These are phyloP conservation scores for Halictus ligatus DNA, from an alignment of 2,888 invertebrate species.

Conservation along the genomic window DNA sequence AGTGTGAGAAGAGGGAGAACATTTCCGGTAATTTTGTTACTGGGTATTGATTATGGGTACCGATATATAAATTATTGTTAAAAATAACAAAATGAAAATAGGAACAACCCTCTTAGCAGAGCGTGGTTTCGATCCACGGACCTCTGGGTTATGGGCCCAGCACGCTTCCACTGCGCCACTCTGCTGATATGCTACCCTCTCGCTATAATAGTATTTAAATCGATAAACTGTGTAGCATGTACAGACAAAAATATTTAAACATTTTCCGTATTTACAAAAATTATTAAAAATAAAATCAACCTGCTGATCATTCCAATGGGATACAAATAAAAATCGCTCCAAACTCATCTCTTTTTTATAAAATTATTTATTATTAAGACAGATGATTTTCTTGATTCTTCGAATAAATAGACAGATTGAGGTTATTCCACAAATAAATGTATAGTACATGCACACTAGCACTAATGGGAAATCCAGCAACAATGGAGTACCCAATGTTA, in stretches of 20 bases:
- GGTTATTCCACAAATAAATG: neutral
- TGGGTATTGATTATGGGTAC: neutral
- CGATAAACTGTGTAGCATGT: neutral
- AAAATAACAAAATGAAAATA: constrained; percentile 2
- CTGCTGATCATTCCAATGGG: too few species aligned
- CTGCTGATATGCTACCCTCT: constrained; percentile 43
- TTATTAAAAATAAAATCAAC: neutral
- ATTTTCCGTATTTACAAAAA: neutral
- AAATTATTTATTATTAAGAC: too few species aligned
- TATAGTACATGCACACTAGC: neutral
- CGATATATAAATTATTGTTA: neutral
- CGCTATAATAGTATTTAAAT: neutral
- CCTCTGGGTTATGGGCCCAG: constrained; percentile 72
- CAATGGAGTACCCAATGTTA: neutral
- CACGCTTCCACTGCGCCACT: constrained; percentile 73
- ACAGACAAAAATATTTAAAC: neutral
- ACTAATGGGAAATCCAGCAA: neutral
- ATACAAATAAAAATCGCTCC: too few species aligned
- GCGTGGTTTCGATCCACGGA: constrained; percentile 71
- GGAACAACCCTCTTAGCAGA: constrained; percentile 55
- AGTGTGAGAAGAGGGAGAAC: neutral
- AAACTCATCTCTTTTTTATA: too few species aligned
- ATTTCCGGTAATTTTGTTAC: neutral
- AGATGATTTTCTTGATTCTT: neutral
- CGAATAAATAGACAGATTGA: neutral